These are phyloP conservation scores for Eubucco bourcierii DNA, from an alignment of 2,113 vertebrate genomes.

Conservation along the genomic window DNA sequence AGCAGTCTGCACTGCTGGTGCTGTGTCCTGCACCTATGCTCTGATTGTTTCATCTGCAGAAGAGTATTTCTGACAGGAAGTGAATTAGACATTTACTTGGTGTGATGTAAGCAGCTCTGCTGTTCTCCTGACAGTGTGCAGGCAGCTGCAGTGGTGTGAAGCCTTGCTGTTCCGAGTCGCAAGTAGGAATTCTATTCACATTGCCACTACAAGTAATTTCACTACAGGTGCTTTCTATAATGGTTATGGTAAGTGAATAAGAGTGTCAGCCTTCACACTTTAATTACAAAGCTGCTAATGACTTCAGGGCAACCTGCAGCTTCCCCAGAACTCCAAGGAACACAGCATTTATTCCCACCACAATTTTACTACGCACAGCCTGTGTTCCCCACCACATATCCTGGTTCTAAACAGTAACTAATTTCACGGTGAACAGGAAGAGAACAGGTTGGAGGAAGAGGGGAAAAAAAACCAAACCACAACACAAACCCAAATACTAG, in stretches of 20 bases:
- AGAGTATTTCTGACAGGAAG: not conserved
- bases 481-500: no score
- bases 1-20: not conserved
- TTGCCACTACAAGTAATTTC: not conserved
- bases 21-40: not conserved
- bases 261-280: not conserved
- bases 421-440: not conserved
- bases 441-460: not conserved
- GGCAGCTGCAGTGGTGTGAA: not conserved
- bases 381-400: not conserved
- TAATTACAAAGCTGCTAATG: not conserved
- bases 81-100: not conserved
- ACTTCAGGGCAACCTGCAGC: not conserved
- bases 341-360: not conserved
- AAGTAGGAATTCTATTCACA: not conserved
- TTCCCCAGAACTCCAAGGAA: not conserved
- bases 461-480: not conserved
- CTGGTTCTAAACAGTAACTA: not conserved
- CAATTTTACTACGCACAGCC: not conserved
- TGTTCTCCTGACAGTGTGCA: not conserved
- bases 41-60: not conserved
- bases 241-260: not conserved
- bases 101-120: not conserved
- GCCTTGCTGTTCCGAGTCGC: not conserved
- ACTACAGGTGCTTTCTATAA: not conserved